Evolutionary conservation across 2,888 invertebrate genomes (phyloP).

Genomic region (Tetranychus piercei): DNA sequence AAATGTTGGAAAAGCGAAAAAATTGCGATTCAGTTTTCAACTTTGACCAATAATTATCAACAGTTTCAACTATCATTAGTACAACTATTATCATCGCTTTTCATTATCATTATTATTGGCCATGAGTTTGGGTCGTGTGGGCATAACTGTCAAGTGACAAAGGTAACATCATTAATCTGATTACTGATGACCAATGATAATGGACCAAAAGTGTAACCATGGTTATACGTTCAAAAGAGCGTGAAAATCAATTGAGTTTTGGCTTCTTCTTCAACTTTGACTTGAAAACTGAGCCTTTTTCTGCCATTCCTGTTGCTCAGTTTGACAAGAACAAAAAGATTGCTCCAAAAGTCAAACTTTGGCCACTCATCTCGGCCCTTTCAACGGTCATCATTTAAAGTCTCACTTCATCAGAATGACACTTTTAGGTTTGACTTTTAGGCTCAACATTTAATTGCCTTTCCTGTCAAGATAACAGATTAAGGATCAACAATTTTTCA

Average conservation of each 20-base stretch:
- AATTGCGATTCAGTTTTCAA: neutral
- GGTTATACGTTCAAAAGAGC: neutral
- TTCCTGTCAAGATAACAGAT: too few relatives aligned
- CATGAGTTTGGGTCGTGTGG: neutral
- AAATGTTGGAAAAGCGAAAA: neutral
- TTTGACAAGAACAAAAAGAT: too few relatives aligned
- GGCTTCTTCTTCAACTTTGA: neutral
- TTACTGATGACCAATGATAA: neutral
- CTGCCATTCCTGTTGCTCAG: too few relatives aligned
- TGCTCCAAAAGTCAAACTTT: too few relatives aligned
- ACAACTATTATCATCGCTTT: neutral
- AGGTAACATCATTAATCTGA: constrained; percentile 1
- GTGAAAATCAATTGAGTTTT: neutral
- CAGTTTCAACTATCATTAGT: neutral
- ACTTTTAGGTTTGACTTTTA: too few relatives aligned
- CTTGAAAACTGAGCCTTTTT: too few relatives aligned
- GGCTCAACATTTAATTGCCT: too few relatives aligned
- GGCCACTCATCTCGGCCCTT: too few relatives aligned
- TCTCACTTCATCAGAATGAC: too few relatives aligned
- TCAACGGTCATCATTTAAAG: too few relatives aligned
- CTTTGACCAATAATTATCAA: neutral
- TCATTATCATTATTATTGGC: too few relatives aligned
- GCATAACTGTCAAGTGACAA: neutral
- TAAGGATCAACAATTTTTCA: too few relatives aligned
- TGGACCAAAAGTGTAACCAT: neutral